These are phyloP conservation scores for Apodemus agrarius DNA, from an alignment of 2,797 vertebrate genomes.

Conservation along the genomic window DNA sequence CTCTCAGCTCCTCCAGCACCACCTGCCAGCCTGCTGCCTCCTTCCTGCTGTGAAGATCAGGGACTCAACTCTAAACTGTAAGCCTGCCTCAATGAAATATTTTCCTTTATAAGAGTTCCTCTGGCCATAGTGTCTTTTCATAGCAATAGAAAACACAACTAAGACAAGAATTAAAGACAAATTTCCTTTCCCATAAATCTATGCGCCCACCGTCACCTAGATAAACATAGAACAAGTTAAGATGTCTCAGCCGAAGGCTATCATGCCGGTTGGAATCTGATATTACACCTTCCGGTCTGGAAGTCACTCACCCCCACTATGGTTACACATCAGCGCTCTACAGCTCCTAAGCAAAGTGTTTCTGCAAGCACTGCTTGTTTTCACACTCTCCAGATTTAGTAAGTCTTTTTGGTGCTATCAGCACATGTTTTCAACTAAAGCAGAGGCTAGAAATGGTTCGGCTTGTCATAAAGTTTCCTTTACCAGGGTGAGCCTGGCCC, in stretches of 20 bases:
- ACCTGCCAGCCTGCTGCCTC: too few relatives aligned
- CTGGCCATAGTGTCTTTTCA: neutral
- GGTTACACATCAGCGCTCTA: neutral
- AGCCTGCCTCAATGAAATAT: neutral
- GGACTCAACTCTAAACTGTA: neutral
- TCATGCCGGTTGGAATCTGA: neutral
- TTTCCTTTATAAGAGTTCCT: neutral
- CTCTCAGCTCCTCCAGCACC: neutral
- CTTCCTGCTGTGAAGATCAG: neutral
- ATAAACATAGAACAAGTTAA: neutral
- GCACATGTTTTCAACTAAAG: constrained; percentile 50
- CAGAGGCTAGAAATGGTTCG: constrained; percentile 21
- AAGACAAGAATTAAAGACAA: neutral
- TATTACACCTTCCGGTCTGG: neutral
- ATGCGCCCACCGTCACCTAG: neutral
- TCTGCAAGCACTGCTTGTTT: constrained; percentile 24
- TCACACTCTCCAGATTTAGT: constrained; percentile 43
- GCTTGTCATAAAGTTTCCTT: constrained; percentile 38
- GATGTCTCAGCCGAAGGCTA: neutral
- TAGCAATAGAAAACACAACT: neutral
- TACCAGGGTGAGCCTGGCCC: constrained; percentile 29
- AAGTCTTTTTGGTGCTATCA: constrained; percentile 23
- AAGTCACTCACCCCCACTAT: neutral
- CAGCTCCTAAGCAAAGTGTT: constrained; percentile 27
- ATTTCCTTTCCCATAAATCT: neutral